Evolutionary conservation across 2,888 invertebrate species (phyloP), one percentile per base, ranked within the genome.

Genomic region (Xestia xanthographa): DNA sequence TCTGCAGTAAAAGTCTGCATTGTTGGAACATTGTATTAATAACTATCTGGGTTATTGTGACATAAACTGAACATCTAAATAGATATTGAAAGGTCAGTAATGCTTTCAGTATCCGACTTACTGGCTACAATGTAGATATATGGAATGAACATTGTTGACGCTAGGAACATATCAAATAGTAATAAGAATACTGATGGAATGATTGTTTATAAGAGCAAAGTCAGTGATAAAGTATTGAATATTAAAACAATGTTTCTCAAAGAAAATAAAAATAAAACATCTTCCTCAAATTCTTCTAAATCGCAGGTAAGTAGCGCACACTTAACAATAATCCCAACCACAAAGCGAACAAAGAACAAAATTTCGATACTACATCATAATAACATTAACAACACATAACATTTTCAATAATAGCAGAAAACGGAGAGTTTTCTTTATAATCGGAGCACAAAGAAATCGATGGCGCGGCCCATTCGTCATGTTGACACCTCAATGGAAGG

Each of bases 401-500:
- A 79, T 72, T 83, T 80, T 80, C 88, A 86, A 87, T 86, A 83
- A 77, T 66, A 75, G 78, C 75, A 82, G 68, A 84, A 79, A 79
- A 79, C 72, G 69, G 68, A 66, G 72, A 76, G 82, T 80, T 82
- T 83, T 87, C 87, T 85, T 80, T 85, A 85, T 79, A 86, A 88
- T 78, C 72, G 75, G 29, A 65, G 38, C 82, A 87, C 88, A 86
- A 87, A 88, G 77, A 77, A 71, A 65, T 78, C 72, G 76, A 74
- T 69, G 80, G 71, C 58, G 50, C 69, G 29, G 63, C 56, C 85
- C 92, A 93, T 93, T 90, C 91, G 90, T 93, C 92, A 91, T 90
- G 90, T 90, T 92, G 93, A 92, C 93, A 91, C 92, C 88, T 93
- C 92, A 91, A 92, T 92, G 83, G 89, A 79, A 69, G 73, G 68